Percentiles rank a stretch among this genome's conserved stretches.
Evolutionary conservation across 2,797 vertebrate species (phyloP).

Genomic region (Chaenodraco wilsoni): DNA sequence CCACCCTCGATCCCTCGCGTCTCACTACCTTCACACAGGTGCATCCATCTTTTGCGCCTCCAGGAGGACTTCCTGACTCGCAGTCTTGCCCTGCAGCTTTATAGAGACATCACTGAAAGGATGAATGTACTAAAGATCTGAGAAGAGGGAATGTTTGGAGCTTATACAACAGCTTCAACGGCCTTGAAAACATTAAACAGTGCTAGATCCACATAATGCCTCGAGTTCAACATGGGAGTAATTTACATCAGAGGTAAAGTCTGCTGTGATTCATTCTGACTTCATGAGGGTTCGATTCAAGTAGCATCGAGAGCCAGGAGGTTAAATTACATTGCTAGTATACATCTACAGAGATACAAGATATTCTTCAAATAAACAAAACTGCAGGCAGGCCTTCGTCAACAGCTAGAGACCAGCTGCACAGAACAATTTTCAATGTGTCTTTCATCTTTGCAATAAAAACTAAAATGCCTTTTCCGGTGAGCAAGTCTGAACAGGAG

Average conservation of each 20-base stretch:
- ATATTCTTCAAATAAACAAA: constrained; percentile 62
- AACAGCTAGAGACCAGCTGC: constrained; percentile 55
- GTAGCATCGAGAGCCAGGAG: constrained; percentile 38
- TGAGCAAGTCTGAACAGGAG: constrained; percentile 66
- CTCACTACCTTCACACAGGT: constrained; percentile 57
- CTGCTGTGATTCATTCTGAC: constrained; percentile 35
- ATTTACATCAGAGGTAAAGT: constrained; percentile 44
- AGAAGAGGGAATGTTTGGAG: constrained; percentile 35
- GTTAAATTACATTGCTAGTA: constrained; percentile 41
- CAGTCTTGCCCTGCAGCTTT: constrained; percentile 37
- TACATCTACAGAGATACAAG: constrained; percentile 35
- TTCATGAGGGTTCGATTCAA: constrained; percentile 46
- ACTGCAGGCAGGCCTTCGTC: constrained; percentile 23
- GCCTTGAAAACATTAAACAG: constrained; percentile 52
- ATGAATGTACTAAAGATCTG: constrained; percentile 44
- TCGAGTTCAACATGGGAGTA: constrained; percentile 44
- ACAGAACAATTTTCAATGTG: constrained; percentile 55
- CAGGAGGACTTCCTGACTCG: constrained; percentile 33
- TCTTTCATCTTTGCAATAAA: constrained; percentile 73
- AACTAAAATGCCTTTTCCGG: constrained; percentile 59
- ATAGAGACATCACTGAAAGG: constrained; percentile 36
- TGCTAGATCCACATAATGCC: constrained; percentile 19
- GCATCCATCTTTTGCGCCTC: constrained; percentile 32
- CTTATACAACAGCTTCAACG: constrained; percentile 29
- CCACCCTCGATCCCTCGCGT: constrained; percentile 18